Percentiles rank a stretch among this genome's conserved stretches.
These are phyloP conservation scores for Talpa occidentalis DNA, from an alignment of 2,113 vertebrate species.

Conservation along the genomic window DNA sequence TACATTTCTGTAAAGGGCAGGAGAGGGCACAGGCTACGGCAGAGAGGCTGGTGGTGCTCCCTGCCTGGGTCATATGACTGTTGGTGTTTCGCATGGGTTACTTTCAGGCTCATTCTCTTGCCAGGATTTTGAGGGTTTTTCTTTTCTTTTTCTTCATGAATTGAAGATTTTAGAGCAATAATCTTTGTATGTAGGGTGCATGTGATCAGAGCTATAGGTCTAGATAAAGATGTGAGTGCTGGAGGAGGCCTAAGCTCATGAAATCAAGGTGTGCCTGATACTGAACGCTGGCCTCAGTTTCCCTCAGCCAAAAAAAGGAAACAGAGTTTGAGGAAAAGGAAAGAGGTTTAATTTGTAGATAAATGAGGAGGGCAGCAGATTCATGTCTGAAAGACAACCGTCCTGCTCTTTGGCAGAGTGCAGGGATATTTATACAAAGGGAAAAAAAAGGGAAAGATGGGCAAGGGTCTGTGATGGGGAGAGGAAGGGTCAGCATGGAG, in stretches of 20 bases:
- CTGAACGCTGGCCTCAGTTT: too few species aligned
- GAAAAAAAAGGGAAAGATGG: too few species aligned
- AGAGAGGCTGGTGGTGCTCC: background rate
- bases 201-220: background rate
- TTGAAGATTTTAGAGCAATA: background rate
- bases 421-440: too few species aligned
- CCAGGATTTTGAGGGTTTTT: background rate
- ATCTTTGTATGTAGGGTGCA: background rate
- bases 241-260: background rate
- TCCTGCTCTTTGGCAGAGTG: too few species aligned
- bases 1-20: background rate
- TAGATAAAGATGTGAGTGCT: background rate
- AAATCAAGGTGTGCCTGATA: background rate
- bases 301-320: too few species aligned
- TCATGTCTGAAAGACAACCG: too few species aligned
- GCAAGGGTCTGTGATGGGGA: too few species aligned
- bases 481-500: too few species aligned
- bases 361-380: too few species aligned
- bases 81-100: too few species aligned
- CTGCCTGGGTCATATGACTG: fast-evolving
- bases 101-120: background rate
- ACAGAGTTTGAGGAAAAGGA: too few species aligned
- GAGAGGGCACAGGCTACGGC: background rate
- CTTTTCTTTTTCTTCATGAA: background rate
- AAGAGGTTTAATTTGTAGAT: too few species aligned